These are phyloP conservation scores for Taeniopygia guttata DNA, from an alignment of 2,797 vertebrate species.

Conservation along the genomic window DNA sequence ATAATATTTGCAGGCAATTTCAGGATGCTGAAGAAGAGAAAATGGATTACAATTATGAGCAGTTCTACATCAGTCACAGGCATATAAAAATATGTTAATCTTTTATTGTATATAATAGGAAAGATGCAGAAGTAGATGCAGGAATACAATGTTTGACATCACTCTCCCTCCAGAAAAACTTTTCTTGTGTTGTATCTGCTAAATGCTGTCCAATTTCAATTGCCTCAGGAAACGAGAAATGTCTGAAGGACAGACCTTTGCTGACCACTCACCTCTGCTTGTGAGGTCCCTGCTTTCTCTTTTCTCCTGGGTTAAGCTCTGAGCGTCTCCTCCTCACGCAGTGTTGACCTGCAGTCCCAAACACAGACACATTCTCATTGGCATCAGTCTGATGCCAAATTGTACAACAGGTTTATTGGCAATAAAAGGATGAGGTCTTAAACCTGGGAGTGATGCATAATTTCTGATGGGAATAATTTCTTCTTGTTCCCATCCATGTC, in stretches of 20 bases:
- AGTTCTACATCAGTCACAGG: not conserved
- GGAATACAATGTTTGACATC: not conserved
- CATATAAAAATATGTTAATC: not conserved
- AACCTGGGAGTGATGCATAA: not conserved
- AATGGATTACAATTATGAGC: not conserved
- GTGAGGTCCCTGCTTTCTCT: not conserved
- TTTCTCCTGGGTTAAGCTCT: not conserved
- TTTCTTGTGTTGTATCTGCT: not conserved
- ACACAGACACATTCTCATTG: rapidly evolving
- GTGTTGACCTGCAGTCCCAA: not conserved
- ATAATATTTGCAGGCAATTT: not conserved
- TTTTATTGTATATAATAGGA: not conserved
- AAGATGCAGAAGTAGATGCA: not conserved
- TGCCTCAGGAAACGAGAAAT: not conserved
- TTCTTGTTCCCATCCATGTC: not conserved
- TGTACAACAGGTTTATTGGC: not conserved
- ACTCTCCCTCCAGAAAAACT: not conserved
- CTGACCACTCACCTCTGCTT: not conserved
- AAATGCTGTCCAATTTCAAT: not conserved
- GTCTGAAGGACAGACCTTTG: not conserved
- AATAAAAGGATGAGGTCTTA: not conserved
- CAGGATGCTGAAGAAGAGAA: not conserved
- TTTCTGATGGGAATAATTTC: not conserved
- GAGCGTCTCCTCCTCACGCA: not conserved
- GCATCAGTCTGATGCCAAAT: not conserved